Base-by-base conservation (phyloP, 2,888 invertebrate species). In the Linyphia triangularis region DNA sequence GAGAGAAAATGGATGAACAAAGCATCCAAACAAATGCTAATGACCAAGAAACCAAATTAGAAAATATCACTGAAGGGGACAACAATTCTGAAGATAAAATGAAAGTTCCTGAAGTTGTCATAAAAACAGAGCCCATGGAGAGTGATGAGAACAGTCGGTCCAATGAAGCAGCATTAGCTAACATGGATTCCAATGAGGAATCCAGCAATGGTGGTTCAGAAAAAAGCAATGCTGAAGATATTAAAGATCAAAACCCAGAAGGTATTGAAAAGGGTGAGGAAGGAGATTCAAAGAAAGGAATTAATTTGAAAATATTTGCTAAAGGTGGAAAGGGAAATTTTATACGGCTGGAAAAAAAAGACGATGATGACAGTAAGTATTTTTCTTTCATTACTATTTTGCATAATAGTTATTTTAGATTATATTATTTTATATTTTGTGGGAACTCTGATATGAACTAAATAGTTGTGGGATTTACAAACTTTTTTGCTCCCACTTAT, bases 261-360 rank as follows among this genome's bases (percentile, higher is more conserved):
- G 67, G 26, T 28, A 81, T 22, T 22, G 85, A 86, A 22, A 86
- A 86, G 57, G 16, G 33, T 19, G 77, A 75, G 9, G 88, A 83
- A 19, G 16, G 59, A 3, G 85, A 85, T 28, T 26, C 43, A 3
- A 88, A 75, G 22, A 88, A 81, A 10, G 82, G 70, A n/a, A 28
- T 88, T 4, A 67, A 83, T 30, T 63, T 88, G n/a, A 88, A 88
- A 24, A 88, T 88, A 77, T 88, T 88, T 75, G 82, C 88, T 13
- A 88, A 82, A 63, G 88, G 88, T 5, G 88, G 88, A 43, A 88
- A 88, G 61, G 88, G 88, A 28, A 88, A 88, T 77, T 88, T 83
- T 19, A 82, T 88, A 24, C 65, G 82, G 13, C 16, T 88, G 13
- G 88, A 88, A 24, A 82, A 77, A 13, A 88, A 88, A 22, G 82